Conservation (phyloP, 2,113 vertebrate genomes). For the Macquaria ambigua region DNA sequence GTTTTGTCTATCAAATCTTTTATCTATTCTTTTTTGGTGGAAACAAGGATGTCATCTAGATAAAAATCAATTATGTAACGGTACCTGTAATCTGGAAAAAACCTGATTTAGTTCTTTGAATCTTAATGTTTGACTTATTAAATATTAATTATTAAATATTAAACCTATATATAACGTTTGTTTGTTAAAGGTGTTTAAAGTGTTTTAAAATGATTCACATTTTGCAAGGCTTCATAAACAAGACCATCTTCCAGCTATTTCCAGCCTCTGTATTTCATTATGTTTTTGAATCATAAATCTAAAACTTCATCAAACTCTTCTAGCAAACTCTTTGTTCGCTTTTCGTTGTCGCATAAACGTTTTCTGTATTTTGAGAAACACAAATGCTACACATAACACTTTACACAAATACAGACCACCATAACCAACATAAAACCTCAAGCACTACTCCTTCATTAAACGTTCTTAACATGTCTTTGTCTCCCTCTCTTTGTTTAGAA, state of each 20-base stretch:
- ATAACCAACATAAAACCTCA: neutral
- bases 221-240: neutral
- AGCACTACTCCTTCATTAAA: neutral
- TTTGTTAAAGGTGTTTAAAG: neutral
- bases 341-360: neutral
- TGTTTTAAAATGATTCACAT: neutral
- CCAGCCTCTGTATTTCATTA: neutral
- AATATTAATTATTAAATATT: neutral
- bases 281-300: neutral
- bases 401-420: neutral
- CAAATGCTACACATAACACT: neutral
- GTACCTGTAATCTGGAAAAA: too few relatives aligned
- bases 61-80: neutral
- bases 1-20: neutral
- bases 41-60: neutral
- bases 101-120: neutral
- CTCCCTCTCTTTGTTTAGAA: conserved; percentile 67
- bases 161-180: neutral
- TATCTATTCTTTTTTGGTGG: neutral
- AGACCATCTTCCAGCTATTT: neutral
- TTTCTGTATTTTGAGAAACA: conserved; percentile 2
- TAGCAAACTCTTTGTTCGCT: too few relatives aligned
- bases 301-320: neutral
- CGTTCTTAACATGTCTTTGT: neutral
- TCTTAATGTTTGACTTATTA: neutral